Conservation (phyloP, 2,113 vertebrate genomes). For the Phalacrocorax aristotelis region DNA sequence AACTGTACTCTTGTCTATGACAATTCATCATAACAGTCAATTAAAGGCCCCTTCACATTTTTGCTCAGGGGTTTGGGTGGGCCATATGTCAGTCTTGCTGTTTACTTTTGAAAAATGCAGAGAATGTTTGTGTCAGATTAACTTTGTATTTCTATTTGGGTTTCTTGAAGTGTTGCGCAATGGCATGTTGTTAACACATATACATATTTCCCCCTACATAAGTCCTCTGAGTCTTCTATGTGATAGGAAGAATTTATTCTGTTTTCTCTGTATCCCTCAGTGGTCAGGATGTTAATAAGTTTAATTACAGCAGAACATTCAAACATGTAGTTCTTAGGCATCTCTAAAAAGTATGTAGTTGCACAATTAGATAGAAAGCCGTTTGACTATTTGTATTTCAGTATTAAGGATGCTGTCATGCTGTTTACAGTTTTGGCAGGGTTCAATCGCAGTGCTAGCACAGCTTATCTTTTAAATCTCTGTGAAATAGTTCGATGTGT, state of each 20-base stretch:
- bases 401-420: neutral
- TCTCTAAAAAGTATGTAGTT: neutral
- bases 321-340: neutral
- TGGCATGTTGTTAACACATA: conserved; percentile 4
- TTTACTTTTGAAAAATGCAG: neutral
- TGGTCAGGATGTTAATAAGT: neutral
- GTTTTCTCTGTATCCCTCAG: neutral
- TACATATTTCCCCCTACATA: neutral
- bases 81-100: conserved; percentile 23
- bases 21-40: neutral
- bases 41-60: neutral
- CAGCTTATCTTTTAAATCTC: neutral
- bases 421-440: neutral
- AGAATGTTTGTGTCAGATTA: conserved; percentile 28
- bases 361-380: neutral
- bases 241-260: neutral
- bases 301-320: neutral
- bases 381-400: neutral
- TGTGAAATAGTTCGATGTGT: neutral
- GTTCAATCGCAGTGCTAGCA: neutral
- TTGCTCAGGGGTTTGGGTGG: neutral
- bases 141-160: neutral
- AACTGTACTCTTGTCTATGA: neutral
- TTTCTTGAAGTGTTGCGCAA: conserved; percentile 27
- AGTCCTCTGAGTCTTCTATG: neutral